These are phyloP conservation scores for Picathartes gymnocephalus DNA, from an alignment of 2,113 vertebrate genomes.

Conservation along the genomic window DNA sequence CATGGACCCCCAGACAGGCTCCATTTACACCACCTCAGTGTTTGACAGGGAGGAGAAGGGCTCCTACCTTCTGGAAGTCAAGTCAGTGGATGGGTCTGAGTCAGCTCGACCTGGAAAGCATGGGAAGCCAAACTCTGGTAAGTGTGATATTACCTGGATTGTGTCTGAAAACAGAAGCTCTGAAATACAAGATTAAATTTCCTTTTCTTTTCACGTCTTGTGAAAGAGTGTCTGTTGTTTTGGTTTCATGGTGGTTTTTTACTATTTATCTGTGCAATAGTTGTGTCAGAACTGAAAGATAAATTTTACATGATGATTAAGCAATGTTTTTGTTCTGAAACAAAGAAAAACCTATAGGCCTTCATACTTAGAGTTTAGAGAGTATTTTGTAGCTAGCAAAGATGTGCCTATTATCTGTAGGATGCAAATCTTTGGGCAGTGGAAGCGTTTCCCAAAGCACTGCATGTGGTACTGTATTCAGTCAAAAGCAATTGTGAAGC, in stretches of 20 bases:
- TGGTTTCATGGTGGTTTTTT: accelerated
- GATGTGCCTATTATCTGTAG: neutral
- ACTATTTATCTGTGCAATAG: neutral
- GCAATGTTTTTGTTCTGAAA: neutral
- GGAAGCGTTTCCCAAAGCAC: neutral
- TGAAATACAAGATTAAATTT: neutral
- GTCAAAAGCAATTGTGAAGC: neutral
- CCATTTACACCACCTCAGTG: slow-evolving; percentile 79
- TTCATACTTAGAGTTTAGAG: neutral
- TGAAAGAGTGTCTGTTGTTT: neutral
- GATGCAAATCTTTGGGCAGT: neutral
- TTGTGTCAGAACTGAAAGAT: neutral
- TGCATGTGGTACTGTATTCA: neutral
- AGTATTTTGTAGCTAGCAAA: neutral
- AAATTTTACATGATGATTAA: neutral
- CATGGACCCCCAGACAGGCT: slow-evolving; percentile 80
- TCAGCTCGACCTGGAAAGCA: slow-evolving; percentile 84
- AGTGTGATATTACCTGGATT: neutral
- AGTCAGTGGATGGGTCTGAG: slow-evolving; percentile 83
- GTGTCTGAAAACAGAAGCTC: neutral
- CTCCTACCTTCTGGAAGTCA: slow-evolving; percentile 86
- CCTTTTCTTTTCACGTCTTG: neutral
- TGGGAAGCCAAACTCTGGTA: slow-evolving; percentile 87
- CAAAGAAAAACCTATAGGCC: neutral
- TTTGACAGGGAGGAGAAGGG: slow-evolving; percentile 87